Evolutionary conservation across 2,113 vertebrate species (phyloP), one percentile per base, ranked within the genome.

Genomic region (Hydrolagus affinis): DNA sequence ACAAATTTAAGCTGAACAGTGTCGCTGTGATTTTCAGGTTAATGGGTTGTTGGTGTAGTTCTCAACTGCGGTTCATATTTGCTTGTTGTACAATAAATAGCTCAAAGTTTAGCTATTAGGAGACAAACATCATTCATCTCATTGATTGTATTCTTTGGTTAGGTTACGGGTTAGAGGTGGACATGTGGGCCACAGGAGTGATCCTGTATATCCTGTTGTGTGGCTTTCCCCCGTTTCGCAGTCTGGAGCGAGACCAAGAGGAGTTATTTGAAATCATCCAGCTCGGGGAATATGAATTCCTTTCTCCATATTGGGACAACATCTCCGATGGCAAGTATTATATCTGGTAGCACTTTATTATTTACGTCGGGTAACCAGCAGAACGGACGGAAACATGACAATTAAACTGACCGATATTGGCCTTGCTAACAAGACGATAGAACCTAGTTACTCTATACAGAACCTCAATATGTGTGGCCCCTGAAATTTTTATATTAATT

Each of bases 111-210:
- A 44, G 1, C 44, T 44, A 44, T 44, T 44, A 6, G 44, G 6
- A 44, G 44, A 44, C 15, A 85, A 30, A 7, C 70, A 19, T 11
- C 12, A 57, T 3, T 74, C 11, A 25, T 17, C 60, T 74, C 28
- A 17, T 25, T 86, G 21, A 8, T 78, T 9, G 7, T 72, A 14
- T 87, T 25, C 59, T 70, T 68, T 8, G 75, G 12, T 4, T 71
- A 99, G 98, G 98, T 86, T 99, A 99, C 69, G 97, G 96, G 21
- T 92, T 99, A 0, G 94, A 95, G 85, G 98, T 99, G 74, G 97
- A 99, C 75, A 91, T 99, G 89, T 99, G 98, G 98, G 97, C 98
- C 8, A 94, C 96, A 21, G 98, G 98, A 7, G 96, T 99, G 86
- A 98, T 99, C 88, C 94, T 98, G 78, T 98, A 97, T 85, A 95